Conservation (phyloP, 2,888 invertebrate species). For the Sinohyriopsis cumingii region DNA sequence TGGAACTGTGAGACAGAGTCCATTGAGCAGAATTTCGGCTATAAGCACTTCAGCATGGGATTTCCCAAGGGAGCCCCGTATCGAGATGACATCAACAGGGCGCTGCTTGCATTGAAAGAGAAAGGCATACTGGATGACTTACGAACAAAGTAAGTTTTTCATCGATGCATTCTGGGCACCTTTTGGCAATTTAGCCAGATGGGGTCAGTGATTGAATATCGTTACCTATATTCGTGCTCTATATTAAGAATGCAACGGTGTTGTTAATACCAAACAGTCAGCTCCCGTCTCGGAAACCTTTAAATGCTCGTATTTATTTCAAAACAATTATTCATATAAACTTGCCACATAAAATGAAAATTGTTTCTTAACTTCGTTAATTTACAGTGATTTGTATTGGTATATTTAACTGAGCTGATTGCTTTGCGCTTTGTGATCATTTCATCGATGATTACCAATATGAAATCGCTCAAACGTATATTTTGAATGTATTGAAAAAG, state of each 20-base stretch:
- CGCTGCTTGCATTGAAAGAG: slow-evolving; percentile 56
- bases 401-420: no score
- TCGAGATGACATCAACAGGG: slow-evolving; percentile 57
- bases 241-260: background rate
- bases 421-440: no score
- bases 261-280: no score
- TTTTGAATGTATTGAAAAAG: no score
- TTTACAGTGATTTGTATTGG: no score
- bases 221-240: background rate
- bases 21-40: slow-evolving; percentile 57
- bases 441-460: no score
- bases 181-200: background rate
- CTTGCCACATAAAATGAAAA: no score
- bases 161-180: background rate
- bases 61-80: slow-evolving; percentile 63
- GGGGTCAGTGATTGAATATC: background rate
- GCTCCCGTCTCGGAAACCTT: no score
- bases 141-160: slow-evolving; percentile 43
- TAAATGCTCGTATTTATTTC: no score
- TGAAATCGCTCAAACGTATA: no score
- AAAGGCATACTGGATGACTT: slow-evolving; percentile 50
- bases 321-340: no score
- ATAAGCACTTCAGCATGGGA: slow-evolving; percentile 59
- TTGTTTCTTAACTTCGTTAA: no score
- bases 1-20: slow-evolving; percentile 58